phyloP scores from a whole-genome alignment of 37 sponge, comb jelly and placozoan genomes.

The Geodia barretti region DNA sequence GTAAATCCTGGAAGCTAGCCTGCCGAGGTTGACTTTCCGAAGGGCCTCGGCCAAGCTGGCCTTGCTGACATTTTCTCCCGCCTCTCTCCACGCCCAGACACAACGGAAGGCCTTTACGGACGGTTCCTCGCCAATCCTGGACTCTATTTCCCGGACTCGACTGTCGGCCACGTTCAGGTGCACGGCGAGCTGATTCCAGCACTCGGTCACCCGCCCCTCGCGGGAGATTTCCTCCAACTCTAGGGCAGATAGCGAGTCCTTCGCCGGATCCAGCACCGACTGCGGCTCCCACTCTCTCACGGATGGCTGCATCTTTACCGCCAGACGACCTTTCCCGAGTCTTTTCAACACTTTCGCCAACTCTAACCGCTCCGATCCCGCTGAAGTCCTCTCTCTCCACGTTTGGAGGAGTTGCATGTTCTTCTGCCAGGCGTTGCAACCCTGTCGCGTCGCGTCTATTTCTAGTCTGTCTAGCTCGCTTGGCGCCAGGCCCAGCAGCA shows the following conservation, averaged over 20 bases:
- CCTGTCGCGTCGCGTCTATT: not conserved
- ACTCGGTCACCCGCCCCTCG: not conserved
- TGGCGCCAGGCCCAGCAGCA: not conserved
- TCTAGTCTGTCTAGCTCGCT: not conserved
- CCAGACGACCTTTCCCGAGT: not conserved
- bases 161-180: not conserved
- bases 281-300: not conserved
- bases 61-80: not conserved
- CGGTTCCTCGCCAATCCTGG: not conserved
- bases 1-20: not conserved
- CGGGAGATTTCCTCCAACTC: slow-evolving; percentile 16
- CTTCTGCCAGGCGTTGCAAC: not conserved
- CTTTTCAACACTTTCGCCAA: not conserved
- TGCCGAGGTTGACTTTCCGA: not conserved
- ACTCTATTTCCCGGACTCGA: not conserved
- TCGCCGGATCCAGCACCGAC: not conserved
- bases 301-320: not conserved
- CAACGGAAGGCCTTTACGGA: slow-evolving; percentile 1
- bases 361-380: not conserved
- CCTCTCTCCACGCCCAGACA: slow-evolving; percentile 4
- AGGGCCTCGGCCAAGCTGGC: not conserved
- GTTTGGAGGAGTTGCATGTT: slow-evolving; percentile 1
- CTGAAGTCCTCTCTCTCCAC: not conserved
- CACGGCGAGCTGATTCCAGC: not conserved
- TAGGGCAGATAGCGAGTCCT: not conserved